These are phyloP conservation scores for Clupea harengus DNA, from an alignment of 2,113 vertebrate genomes.

Conservation along the genomic window DNA sequence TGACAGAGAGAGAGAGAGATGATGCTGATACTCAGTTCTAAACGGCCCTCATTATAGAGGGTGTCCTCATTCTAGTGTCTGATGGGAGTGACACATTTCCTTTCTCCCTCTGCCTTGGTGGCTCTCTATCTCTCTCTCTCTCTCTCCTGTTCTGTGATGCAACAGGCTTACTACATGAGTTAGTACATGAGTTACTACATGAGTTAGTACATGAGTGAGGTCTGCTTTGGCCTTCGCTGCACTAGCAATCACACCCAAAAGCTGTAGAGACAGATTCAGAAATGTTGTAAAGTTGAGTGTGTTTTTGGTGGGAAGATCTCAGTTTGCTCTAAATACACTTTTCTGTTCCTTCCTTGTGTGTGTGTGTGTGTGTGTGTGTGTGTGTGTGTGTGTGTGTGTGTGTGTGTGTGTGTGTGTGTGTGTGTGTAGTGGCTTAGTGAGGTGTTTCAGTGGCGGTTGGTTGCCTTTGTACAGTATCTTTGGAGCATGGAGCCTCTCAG, in stretches of 20 bases:
- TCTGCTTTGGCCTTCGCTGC: too few relatives aligned
- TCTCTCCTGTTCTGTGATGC: neutral
- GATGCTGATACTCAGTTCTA: too few relatives aligned
- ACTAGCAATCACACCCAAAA: too few relatives aligned
- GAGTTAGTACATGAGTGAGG: too few relatives aligned
- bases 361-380: slow-evolving; percentile 6
- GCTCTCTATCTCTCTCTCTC: slow-evolving; percentile 15
- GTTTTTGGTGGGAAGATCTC: too few relatives aligned
- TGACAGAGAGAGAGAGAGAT: too few relatives aligned
- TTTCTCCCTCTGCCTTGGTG: slow-evolving; percentile 15
- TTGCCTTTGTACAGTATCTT: slow-evolving; percentile 22
- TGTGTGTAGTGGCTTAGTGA: neutral
- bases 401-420: neutral
- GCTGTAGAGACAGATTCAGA: too few relatives aligned
- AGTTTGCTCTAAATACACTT: too few relatives aligned
- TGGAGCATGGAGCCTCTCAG: neutral
- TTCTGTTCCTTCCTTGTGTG: neutral
- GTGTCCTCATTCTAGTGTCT: slow-evolving; percentile 14
- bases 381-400: neutral
- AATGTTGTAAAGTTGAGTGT: too few relatives aligned
- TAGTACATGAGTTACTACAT: too few relatives aligned
- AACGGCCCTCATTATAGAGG: neutral
- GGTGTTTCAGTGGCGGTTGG: neutral
- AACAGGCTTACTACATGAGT: neutral
- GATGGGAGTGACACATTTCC: neutral